Base-by-base conservation (phyloP, 2,888 invertebrate genomes). In the Blastobasis lacticolella region DNA sequence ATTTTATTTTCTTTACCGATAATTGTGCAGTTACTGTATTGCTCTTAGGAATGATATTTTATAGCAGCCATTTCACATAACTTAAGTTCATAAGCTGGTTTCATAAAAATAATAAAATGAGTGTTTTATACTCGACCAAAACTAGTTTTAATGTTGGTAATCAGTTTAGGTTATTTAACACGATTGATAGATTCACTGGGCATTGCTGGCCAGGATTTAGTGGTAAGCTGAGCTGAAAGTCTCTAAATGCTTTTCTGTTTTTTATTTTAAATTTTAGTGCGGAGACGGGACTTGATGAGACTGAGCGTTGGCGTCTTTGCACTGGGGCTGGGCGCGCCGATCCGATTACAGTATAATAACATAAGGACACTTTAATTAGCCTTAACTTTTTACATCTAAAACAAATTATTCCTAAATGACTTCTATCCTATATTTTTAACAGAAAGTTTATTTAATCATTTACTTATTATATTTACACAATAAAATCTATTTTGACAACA, bases 281-380 rank as follows among this genome's bases (percentile, higher is more conserved):
- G 78, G 83, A 78, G 81, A 63, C 67, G 69, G 77, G 71, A 67
- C 23, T 23, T 23, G 77, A 73, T 69, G 85, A 82, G 77, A 82
- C 78, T 73, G 87, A 88, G 75, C 78, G 83, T 67, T 85, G 87
- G 87, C 74, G 82, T 74, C 81, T 87, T 57, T 88, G 84, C 69
- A 83, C 86, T 50, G 68, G 80, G 69, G 77, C 74, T 73, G 82
- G 79, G 66, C 72, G 80, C 71, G 83, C 80, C 77, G 81, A 80
- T 74, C 87, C 87, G 72, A 82, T 87, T 23, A 23, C 23, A 80
- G 87, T 88, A 75, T 88, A 86, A 86, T 84, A 76, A 78, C 61
- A 67, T 46, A 66, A 59, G 59, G 62, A 58, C 37, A 41, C 36
- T 46, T 62, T 63, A 54, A 63, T 58, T 56, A 61, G 59, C 58